Evolutionary conservation across 2,113 vertebrate genomes (phyloP), one percentile per base, ranked within the genome.

Genomic region (Chroicocephalus ridibundus): DNA sequence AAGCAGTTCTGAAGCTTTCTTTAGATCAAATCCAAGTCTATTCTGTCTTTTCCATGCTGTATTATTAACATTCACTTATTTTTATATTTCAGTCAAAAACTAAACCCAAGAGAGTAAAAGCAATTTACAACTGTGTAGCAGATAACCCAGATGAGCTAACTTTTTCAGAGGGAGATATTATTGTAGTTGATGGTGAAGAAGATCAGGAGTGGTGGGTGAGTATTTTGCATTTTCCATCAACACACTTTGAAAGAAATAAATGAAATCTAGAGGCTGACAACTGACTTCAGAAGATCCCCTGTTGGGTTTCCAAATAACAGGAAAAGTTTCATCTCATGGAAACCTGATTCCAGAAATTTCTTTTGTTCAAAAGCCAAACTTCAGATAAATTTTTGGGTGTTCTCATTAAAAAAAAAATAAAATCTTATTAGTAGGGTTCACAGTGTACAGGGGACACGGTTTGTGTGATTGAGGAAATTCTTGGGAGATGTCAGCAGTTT

Each of bases 191-290:
- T 18, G 98, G 98, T 47, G 99, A 99, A 92, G 99, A 99, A 97
- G 99, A 99, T 98, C 98, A 97, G 36, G 99, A 99, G 97, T 99
- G 99, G 99, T 99, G 99, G 99, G 99, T 99, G 86, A 99, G 99
- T 99, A 92, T 71, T 90, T 76, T 89, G 11, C 24, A 5, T 82
- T 85, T 92, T 69, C 9, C 65, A 10, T 75, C 46, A 40, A 64
- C 7, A 34, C 3, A 19, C 51, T 82, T 93, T 25, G 52, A 86
- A 86, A 61, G 68, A 83, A 84, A 86, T 31, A 74, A 76, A 80
- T n/a, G 11, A 54, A 70, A 75, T 65, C n/a, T 40, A 47, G 60
- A 68, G 24, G 32, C n/a, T 77, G n/a, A 55, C 14, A 15, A 12
- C 11, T 46, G 25, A 75, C 26, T 86, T 83, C 27, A 49, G 25